A percentile compares a stretch with the other conserved stretches of the same genome.
These are phyloP conservation scores for Eubucco bourcierii DNA, from an alignment of 2,113 vertebrate species.

Conservation along the genomic window DNA sequence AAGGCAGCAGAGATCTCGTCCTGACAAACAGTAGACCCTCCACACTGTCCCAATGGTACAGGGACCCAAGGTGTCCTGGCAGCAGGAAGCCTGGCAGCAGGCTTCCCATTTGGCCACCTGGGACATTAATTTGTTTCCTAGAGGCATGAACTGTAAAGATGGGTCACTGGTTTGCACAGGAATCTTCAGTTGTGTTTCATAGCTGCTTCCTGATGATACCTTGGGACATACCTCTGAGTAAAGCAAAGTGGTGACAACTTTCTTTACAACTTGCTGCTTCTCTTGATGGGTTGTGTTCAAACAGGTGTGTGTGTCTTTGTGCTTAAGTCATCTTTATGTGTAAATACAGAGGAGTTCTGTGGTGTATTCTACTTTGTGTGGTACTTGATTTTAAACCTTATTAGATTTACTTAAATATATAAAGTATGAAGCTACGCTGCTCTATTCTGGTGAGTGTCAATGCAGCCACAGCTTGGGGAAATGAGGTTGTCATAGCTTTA, in stretches of 20 bases:
- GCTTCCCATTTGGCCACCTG: neutral
- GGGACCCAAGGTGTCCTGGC: too few relatives aligned
- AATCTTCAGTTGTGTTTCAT: neutral
- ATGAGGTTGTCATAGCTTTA: neutral
- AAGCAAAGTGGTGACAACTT: neutral
- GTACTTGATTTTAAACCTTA: neutral
- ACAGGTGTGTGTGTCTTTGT: neutral
- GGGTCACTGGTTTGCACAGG: neutral
- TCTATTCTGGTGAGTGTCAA: neutral
- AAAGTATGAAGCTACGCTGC: neutral
- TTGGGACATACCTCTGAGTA: fast-evolving
- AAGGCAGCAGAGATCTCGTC: neutral
- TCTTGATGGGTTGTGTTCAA: neutral
- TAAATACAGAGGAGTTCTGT: neutral
- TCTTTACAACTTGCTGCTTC: neutral
- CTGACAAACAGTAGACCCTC: neutral
- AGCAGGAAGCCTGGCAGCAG: fast-evolving
- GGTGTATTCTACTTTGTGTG: neutral
- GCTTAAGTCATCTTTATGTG: neutral
- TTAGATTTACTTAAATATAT: neutral
- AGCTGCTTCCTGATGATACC: neutral
- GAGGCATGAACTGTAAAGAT: neutral
- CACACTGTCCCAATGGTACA: fast-evolving
- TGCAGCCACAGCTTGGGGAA: neutral
- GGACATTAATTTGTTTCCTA: neutral